Conservation (phyloP, 2,888 invertebrate species). For the Apamea crenata region DNA sequence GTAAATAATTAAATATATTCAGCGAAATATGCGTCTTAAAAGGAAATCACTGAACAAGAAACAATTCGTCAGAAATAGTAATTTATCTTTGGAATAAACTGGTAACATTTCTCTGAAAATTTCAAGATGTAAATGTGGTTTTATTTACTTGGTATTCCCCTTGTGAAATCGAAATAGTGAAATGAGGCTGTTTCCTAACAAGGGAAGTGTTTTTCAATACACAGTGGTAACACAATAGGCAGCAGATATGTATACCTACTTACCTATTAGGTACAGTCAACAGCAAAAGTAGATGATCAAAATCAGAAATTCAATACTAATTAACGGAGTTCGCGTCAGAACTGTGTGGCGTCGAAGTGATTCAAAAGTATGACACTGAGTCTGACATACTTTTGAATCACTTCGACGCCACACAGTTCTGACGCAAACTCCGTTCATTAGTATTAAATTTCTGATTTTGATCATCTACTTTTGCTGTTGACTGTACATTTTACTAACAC, state of each 20-base stretch:
- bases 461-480: no score
- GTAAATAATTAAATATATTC: constrained; percentile 5
- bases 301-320: no score
- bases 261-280: background rate
- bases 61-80: constrained; percentile 14
- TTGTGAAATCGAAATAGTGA: constrained; percentile 18
- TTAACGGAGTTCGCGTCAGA: no score
- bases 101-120: constrained; percentile 18
- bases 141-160: constrained; percentile 31
- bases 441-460: no score
- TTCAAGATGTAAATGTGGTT: constrained; percentile 44
- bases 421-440: no score
- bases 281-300: no score
- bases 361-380: no score
- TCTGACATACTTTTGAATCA: no score
- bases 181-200: constrained; percentile 30
- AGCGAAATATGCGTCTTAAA: background rate
- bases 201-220: background rate
- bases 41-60: constrained; percentile 15
- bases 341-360: no score
- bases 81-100: constrained; percentile 22
- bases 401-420: no score
- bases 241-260: background rate
- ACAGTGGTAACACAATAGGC: constrained; percentile 6
- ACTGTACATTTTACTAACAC: no score